Conservation (phyloP, 2,888 invertebrate species). For the Harmothoe impar region DNA sequence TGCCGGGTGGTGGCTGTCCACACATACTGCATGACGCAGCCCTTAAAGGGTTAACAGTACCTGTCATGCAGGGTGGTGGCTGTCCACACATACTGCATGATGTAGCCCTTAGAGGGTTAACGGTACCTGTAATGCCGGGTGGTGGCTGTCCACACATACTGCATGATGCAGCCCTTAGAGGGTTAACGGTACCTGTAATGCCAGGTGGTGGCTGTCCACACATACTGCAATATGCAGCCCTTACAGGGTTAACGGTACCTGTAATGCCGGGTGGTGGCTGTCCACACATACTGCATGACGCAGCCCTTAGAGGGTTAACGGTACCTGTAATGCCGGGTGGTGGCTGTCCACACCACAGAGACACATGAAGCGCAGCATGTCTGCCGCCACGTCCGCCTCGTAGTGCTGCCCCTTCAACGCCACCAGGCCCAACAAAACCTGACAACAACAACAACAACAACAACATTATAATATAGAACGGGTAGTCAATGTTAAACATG, state of each 20-base stretch:
- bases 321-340: conserved; percentile 16
- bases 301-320: too few relatives aligned
- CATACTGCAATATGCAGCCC: not conserved
- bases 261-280: too few relatives aligned
- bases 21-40: too few relatives aligned
- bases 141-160: not conserved
- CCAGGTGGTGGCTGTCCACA: not conserved
- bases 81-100: not conserved
- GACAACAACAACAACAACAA: too few relatives aligned
- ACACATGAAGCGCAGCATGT: conserved; percentile 51
- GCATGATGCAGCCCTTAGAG: too few relatives aligned
- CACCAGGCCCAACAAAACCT: conserved; percentile 17
- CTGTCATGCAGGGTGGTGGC: not conserved
- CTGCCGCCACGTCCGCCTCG: conserved; percentile 20
- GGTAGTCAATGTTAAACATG: too few relatives aligned
- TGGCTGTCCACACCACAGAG: not conserved
- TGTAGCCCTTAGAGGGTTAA: too few relatives aligned
- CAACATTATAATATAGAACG: too few relatives aligned
- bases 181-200: conserved; percentile 15
- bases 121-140: conserved; percentile 1
- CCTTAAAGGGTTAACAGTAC: too few relatives aligned
- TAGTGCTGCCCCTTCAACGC: conserved; percentile 48
- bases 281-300: too few relatives aligned
- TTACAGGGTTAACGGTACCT: too few relatives aligned
- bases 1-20: conserved; percentile 5